phyloP scores from a whole-genome alignment of 2,113 vertebrate species.

The Microcebus jonahi region DNA sequence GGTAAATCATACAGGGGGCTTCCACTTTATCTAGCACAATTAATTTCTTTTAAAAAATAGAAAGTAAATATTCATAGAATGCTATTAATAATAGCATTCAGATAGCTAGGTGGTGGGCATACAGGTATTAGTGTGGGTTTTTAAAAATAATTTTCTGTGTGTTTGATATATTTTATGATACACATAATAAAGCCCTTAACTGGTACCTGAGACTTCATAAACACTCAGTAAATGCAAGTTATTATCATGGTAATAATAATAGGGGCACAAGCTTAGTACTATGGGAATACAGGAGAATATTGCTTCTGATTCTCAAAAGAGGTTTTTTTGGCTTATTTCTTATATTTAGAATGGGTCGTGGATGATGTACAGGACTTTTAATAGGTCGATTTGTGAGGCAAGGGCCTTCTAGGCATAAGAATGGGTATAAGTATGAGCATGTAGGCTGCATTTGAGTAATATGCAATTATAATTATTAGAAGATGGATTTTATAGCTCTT shows the following conservation, averaged over 20 bases:
- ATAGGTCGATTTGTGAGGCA: not conserved
- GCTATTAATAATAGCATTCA: not conserved
- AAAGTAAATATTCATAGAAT: not conserved
- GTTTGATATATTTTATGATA: not conserved
- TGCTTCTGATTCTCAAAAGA: not conserved
- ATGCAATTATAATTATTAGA: not conserved
- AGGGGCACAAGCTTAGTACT: not conserved
- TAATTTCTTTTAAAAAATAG: not conserved
- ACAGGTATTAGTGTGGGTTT: not conserved
- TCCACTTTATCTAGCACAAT: not conserved
- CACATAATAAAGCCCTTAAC: not conserved
- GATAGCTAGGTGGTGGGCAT: not conserved
- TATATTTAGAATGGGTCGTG: not conserved
- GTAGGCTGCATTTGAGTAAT: accelerated
- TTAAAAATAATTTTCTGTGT: not conserved
- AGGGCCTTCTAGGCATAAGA: not conserved
- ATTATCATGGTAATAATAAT: not conserved
- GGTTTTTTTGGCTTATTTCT: not conserved
- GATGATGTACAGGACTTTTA: not conserved
- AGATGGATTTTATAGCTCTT: not conserved
- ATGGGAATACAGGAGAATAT: not conserved
- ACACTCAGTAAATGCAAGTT: not conserved
- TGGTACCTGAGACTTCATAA: not conserved
- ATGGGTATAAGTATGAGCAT: not conserved
- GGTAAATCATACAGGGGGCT: not conserved